Evolutionary conservation across 2,797 vertebrate species (phyloP).

Genomic region (Sardinella longiceps): DNA sequence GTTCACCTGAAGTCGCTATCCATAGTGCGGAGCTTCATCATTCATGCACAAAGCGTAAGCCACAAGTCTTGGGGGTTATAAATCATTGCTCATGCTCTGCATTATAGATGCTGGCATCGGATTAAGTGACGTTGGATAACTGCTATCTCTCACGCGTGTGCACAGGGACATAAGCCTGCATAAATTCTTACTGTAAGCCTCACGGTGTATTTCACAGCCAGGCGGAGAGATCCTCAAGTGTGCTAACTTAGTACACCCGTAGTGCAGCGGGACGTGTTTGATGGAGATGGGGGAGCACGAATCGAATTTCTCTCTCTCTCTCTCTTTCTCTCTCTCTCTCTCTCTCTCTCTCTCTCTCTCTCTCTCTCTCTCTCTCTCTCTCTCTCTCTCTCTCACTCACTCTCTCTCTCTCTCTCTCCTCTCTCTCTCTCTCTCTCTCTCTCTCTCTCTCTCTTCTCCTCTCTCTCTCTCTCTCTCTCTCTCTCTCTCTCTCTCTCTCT

Average conservation of each 20-base stretch:
- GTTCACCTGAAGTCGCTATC: background rate
- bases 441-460: no score
- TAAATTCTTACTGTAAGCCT: background rate
- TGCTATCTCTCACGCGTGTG: background rate
- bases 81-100: constrained; percentile 17
- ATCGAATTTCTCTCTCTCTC: background rate
- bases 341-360: no score
- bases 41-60: background rate
- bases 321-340: no score
- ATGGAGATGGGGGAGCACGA: background rate
- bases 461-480: no score
- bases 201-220: background rate
- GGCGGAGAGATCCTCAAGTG: background rate
- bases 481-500: background rate
- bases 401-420: background rate
- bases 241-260: background rate
- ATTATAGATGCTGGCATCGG: constrained; percentile 9
- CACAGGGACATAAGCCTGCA: background rate
- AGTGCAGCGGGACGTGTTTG: background rate
- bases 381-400: background rate
- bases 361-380: background rate
- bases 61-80: constrained; percentile 5
- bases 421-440: no score
- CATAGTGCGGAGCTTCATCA: background rate
- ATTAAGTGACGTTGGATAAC: background rate